Evolutionary conservation across 1,140 invertebrate species (phyloP).

Genomic region (Drosophila kanapiae): DNA sequence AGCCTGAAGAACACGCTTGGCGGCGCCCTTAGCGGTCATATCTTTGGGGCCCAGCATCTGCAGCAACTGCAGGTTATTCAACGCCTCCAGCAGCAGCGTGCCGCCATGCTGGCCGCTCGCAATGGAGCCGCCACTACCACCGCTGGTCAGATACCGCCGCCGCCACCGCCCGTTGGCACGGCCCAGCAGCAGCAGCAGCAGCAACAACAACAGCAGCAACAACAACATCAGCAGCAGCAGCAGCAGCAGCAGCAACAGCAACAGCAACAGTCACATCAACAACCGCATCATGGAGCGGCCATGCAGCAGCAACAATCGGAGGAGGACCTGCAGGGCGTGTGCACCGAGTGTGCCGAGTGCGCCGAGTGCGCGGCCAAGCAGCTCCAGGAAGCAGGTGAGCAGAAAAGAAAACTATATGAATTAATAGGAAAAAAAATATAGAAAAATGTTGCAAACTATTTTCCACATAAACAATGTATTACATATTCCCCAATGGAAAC

Average conservation of each 20-base stretch:
- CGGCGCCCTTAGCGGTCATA: constrained; percentile 87
- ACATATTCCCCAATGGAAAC: too few relatives aligned
- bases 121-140: constrained; percentile 46
- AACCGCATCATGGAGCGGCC: constrained; percentile 42
- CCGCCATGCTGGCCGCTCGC: constrained; percentile 84
- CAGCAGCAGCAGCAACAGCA: constrained; percentile 51
- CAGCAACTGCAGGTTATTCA: constrained; percentile 87
- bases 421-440: neutral
- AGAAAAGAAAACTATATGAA: neutral
- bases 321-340: constrained; percentile 79
- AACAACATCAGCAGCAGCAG: constrained; percentile 48
- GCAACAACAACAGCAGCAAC: constrained; percentile 52
- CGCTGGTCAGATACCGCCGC: constrained; percentile 71
- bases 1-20: constrained; percentile 86
- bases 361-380: constrained; percentile 85
- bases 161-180: constrained; percentile 70
- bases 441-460: too few relatives aligned
- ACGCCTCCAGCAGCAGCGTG: constrained; percentile 86
- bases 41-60: constrained; percentile 87
- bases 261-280: constrained; percentile 41
- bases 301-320: constrained; percentile 66
- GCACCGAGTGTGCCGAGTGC: constrained; percentile 85
- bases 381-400: constrained; percentile 83
- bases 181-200: constrained; percentile 52
- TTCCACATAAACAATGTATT: too few relatives aligned